A percentile compares a stretch with the other conserved stretches of the same genome.
phyloP scores from a whole-genome alignment of 1,140 invertebrate genomes.

The Dufourea novaeangliae region DNA sequence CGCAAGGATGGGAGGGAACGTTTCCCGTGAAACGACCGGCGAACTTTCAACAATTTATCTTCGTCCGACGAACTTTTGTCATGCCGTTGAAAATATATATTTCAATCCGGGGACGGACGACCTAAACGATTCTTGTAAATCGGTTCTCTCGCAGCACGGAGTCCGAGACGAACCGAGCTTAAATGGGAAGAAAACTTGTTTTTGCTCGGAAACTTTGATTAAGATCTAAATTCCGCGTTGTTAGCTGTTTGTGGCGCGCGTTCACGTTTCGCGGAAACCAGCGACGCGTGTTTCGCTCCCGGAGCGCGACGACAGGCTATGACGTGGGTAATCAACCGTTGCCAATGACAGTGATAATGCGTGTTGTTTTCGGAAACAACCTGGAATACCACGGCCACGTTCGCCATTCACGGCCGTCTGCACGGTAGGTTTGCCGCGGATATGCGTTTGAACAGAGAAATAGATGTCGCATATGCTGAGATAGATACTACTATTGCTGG shows the following conservation, averaged over 20 bases:
- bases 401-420: not conserved
- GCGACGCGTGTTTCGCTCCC: not conserved
- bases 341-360: slow-evolving; percentile 5
- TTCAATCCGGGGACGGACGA: not conserved
- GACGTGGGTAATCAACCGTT: not conserved
- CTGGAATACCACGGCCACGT: not conserved
- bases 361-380: slow-evolving; percentile 14
- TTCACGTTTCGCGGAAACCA: not conserved
- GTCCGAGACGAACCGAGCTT: no score
- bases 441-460: not conserved
- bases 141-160: not conserved
- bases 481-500: not conserved
- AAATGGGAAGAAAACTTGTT: not conserved
- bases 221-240: not conserved
- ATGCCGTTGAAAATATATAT: not conserved
- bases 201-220: not conserved
- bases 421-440: not conserved
- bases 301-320: not conserved
- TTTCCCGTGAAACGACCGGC: not conserved
- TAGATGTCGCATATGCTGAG: not conserved
- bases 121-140: not conserved
- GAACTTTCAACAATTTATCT: slow-evolving; percentile 42
- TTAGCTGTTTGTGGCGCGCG: not conserved
- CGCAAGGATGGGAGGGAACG: not conserved
- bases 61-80: slow-evolving; percentile 24